phyloP scores from a whole-genome alignment of 2,113 vertebrate genomes.

The Parus major region DNA sequence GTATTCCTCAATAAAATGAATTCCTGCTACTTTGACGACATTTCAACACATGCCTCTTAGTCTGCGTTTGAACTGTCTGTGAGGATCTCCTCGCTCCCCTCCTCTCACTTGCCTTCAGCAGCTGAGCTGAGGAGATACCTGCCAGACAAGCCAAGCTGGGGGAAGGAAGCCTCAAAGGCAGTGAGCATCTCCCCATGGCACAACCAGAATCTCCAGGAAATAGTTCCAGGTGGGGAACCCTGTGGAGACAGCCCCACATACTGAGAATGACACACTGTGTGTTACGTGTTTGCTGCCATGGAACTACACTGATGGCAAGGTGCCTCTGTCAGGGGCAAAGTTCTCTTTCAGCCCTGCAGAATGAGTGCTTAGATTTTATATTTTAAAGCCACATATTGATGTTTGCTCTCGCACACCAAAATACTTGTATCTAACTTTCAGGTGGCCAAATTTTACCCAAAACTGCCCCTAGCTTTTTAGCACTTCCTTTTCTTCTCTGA shows the following conservation, averaged over 20 bases:
- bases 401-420: background rate
- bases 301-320: background rate
- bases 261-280: background rate
- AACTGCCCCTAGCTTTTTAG: background rate
- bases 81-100: conserved; percentile 14
- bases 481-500: background rate
- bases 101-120: background rate
- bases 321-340: background rate
- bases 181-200: background rate
- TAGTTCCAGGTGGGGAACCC: background rate
- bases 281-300: background rate
- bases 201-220: background rate
- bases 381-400: background rate
- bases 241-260: background rate
- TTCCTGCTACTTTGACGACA: conserved; percentile 45
- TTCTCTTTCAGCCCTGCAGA: background rate
- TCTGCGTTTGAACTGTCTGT: conserved; percentile 35
- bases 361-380: background rate
- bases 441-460: background rate
- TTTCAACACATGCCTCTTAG: conserved; percentile 37
- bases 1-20: conserved; percentile 57
- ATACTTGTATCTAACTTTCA: background rate
- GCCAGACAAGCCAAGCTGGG: background rate
- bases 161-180: background rate
- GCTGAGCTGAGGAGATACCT: background rate